Evolutionary conservation across 2,888 invertebrate species (phyloP), one percentile per base, ranked within the genome.

Genomic region (Lithophane ornitopus): DNA sequence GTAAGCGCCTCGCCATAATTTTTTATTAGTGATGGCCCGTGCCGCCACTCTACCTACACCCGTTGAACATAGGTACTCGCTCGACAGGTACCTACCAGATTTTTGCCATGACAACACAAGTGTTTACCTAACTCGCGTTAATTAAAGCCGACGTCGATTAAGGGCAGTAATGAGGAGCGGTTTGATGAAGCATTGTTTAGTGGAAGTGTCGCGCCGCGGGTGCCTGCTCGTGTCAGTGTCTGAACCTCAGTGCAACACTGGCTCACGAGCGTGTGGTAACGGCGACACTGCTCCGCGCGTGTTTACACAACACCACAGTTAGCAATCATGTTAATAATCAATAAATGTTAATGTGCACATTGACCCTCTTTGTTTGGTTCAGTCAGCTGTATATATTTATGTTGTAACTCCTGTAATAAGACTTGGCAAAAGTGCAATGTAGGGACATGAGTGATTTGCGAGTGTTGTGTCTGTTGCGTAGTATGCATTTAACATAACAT

Each of bases 241-340:
- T 26, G 41, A n/a, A 2, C 9, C 4, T 41, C 63, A n/a, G 41
- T 26, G 58, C 58, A 52, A 19, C 49, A 6, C 1, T n/a, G 39
- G 3, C 1, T n/a, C 26, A 9, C 44, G 6, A n/a, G 67, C 22
- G n/a, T 41, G 52, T 44, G 62, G 67, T 11, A 26, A 58, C 16
- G 9, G 26, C 49, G n/a, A 9, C 9, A 28, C 28, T 11, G 34
- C 49, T 28, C 28, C 28, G 39, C 22, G 49, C 14, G 16, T 73
- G 62, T 74, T 79, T 70, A 65, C 80, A 81, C 74, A 84, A 74
- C 80, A 34, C 41, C 39, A n/a, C 34, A 44, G 69, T 39, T 61
- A 34, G 11, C 44, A 67, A 34, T 66, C 28, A 66, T 69, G 39
- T 71, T 65, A 70, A 41, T 58, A 54, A 49, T 59, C 39, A 70